Base-by-base conservation (phyloP, 2,888 invertebrate species). In the Leptinotarsa juncta region DNA sequence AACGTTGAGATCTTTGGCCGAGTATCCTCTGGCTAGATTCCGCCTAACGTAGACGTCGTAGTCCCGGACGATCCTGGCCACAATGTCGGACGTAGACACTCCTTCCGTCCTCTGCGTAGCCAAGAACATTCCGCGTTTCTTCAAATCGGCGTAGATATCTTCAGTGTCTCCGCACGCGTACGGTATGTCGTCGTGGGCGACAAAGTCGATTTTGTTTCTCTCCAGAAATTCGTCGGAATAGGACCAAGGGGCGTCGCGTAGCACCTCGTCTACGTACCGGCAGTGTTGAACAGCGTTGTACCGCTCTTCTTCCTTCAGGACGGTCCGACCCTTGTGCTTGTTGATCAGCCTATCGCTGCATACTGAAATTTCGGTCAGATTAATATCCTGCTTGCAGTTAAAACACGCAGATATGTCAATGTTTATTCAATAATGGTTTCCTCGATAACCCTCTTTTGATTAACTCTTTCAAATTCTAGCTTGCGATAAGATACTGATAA, bases 51-150 rank as follows among this genome's bases (percentile, higher is more conserved):
- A 99, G 81, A 98, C 94, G 89, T 99, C 99, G 89, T 99, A 99
- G 89, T 99, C 99, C 84, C 96, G 94, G 48, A 99, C 98, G 87
- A 99, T 99, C 83, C 99, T 92, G 69, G 97, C 97, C 53, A 99
- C 99, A 79, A 99, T 96, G 86, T 99, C 99, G 14, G 98, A 98
- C 12, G 99, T 99, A 4, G 99, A 99, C 23, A 99, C 98, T n/a
- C 88, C 88, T 90, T 97, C 96, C 1, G 99, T 99, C 83, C 99
- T 91, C 88, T 99, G 94, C 0, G 99, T 99, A 55, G 97, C 96
- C 15, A 98, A 95, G 89, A 99, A 99, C 98, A 99, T 99, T 83
- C 97, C 98, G 86, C 81, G 76, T 32, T 94, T 94, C 88, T 99
- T 99, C 83, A 99, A 92, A 83, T 91, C 91, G 70, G 95, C 97